Evolutionary conservation across 1,140 invertebrate genomes (phyloP).

Genomic region (Penaeus vannamei): DNA sequence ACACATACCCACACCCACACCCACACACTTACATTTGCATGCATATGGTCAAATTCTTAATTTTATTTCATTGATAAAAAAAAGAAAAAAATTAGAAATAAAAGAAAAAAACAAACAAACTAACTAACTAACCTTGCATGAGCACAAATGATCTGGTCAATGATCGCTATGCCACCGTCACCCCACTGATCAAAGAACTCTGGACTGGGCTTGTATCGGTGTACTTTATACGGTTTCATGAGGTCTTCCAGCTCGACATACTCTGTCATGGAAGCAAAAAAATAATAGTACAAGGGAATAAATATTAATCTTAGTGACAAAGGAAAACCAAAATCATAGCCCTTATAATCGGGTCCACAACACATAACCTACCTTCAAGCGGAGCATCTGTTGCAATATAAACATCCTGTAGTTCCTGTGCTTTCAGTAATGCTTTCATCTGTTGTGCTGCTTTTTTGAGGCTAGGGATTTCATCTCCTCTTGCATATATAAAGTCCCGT

Average conservation of each 20-base stretch:
- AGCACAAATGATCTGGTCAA: conserved; percentile 97
- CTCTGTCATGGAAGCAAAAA: conserved; percentile 72
- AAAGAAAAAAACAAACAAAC: background rate
- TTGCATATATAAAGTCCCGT: conserved; percentile 83
- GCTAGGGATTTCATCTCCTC: conserved; percentile 80
- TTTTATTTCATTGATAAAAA: too few species aligned
- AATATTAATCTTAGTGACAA: too few species aligned
- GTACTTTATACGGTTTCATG: conserved; percentile 77
- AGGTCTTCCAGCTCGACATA: conserved; percentile 80
- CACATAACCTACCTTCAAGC: conserved; percentile 70
- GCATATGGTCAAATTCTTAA: too few species aligned
- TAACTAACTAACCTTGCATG: conserved; percentile 78
- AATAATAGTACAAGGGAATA: too few species aligned
- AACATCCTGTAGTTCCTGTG: conserved; percentile 77
- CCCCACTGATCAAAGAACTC: conserved; percentile 78
- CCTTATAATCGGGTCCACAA: background rate
- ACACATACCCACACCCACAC: too few species aligned
- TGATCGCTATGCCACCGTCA: conserved; percentile 88
- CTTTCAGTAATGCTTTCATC: conserved; percentile 77
- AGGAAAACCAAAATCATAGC: too few species aligned
- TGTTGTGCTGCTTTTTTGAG: conserved; percentile 81
- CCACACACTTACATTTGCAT: too few species aligned
- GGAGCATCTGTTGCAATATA: conserved; percentile 89
- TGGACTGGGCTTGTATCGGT: conserved; percentile 86
- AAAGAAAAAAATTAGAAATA: conserved; percentile 64